A percentile compares a stretch with the other conserved stretches of the same genome.
These are phyloP conservation scores for Epinephelus cyanopodus DNA, from an alignment of 2,113 vertebrate species.

Conservation along the genomic window DNA sequence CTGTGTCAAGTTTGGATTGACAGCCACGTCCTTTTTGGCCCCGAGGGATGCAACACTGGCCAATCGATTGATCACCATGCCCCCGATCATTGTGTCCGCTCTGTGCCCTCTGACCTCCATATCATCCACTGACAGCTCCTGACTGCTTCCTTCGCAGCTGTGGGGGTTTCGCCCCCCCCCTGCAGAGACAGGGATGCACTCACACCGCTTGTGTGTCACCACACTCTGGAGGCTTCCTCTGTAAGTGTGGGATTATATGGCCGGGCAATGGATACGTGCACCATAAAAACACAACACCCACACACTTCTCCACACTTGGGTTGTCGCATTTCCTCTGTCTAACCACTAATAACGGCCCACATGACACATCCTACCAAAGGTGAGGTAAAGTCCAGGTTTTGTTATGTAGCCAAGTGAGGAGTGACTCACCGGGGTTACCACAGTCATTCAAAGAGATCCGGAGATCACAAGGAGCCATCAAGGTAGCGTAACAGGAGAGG, in stretches of 20 bases:
- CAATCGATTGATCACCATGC: slow-evolving; percentile 57
- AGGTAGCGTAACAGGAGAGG: slow-evolving; percentile 53
- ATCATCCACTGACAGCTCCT: slow-evolving; percentile 61
- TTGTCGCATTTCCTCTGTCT: slow-evolving; percentile 32
- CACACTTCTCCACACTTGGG: slow-evolving; percentile 25
- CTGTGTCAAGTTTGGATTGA: slow-evolving; percentile 55
- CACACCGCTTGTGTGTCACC: slow-evolving; percentile 41
- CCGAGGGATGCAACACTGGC: slow-evolving; percentile 21
- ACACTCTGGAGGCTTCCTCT: slow-evolving; percentile 20
- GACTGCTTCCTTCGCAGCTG: slow-evolving; percentile 30
- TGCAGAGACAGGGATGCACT: slow-evolving; percentile 38
- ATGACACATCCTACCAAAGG: slow-evolving; percentile 45
- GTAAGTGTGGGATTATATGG: slow-evolving; percentile 24
- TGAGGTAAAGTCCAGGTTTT: slow-evolving; percentile 40
- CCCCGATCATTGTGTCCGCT: slow-evolving; percentile 43
- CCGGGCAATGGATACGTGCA: neutral
- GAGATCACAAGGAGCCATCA: slow-evolving; percentile 54
- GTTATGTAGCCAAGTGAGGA: slow-evolving; percentile 7
- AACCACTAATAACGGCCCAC: slow-evolving; percentile 33
- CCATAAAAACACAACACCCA: slow-evolving; percentile 37
- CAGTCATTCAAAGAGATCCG: slow-evolving; percentile 45
- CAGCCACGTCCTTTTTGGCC: slow-evolving; percentile 45
- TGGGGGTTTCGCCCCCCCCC: slow-evolving; percentile 4
- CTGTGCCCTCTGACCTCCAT: slow-evolving; percentile 61
- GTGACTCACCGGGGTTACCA: slow-evolving; percentile 45